Conservation (phyloP, 2,888 invertebrate species). For the Limnephilus marmoratus region DNA sequence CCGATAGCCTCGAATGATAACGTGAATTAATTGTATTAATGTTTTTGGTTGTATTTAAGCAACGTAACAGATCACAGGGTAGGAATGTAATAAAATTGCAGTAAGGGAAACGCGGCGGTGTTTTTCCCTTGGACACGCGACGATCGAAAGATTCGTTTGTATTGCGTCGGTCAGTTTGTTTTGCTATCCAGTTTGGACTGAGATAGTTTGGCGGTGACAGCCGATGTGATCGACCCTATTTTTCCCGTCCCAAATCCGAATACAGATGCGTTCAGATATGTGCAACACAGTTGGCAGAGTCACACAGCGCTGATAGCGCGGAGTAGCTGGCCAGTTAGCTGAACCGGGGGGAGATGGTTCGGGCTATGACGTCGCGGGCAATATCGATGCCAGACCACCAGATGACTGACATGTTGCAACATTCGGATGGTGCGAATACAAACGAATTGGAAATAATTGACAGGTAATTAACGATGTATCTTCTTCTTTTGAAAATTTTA, state of each 20-base stretch:
- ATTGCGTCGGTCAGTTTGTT: constrained; percentile 49
- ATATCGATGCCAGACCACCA: not conserved
- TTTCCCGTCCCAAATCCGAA: constrained; percentile 65
- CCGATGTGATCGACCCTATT: constrained; percentile 61
- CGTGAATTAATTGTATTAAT: too few species aligned
- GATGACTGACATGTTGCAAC: constrained; percentile 29
- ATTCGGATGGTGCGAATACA: not conserved
- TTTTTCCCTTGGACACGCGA: not conserved
- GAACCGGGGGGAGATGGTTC: constrained; percentile 7
- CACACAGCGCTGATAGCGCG: not conserved
- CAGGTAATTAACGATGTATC: not conserved
- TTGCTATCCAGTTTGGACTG: constrained; percentile 50
- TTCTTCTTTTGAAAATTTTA: not conserved
- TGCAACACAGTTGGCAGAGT: constrained; percentile 63
- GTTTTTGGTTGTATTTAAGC: not conserved
- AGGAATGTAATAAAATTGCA: constrained; percentile 7
- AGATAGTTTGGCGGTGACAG: constrained; percentile 54
- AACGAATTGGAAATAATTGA: not conserved
- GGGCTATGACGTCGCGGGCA: constrained; percentile 9
- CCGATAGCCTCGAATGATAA: too few species aligned
- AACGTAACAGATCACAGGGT: not conserved
- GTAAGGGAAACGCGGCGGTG: constrained; percentile 5
- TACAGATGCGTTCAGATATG: constrained; percentile 61
- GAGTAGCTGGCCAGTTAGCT: not conserved
- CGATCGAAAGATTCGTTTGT: not conserved